Conservation (phyloP, 2,797 vertebrate genomes). For the Phoeniculus purpureus region DNA sequence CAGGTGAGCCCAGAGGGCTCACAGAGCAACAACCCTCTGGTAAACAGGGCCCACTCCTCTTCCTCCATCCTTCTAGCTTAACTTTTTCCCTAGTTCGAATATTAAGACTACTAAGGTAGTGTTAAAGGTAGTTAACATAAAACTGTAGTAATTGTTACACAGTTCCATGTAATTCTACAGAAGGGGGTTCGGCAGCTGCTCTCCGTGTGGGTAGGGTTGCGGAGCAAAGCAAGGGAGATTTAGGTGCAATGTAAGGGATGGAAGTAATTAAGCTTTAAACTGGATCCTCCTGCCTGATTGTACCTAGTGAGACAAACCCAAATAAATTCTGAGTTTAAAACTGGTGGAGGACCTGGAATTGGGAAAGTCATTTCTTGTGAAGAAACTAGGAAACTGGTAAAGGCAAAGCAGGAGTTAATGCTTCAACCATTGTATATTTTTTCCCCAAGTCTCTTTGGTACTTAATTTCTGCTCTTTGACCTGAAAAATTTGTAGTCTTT, state of each 20-base stretch:
- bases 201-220: background rate
- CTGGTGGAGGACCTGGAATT: background rate
- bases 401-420: background rate
- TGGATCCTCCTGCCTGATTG: background rate
- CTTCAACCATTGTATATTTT: accelerated
- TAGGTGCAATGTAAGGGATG: background rate
- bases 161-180: background rate
- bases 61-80: background rate
- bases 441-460: background rate
- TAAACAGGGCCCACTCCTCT: background rate
- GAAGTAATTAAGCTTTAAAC: background rate
- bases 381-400: background rate
- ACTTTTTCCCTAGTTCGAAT: background rate
- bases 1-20: background rate
- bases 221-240: background rate
- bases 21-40: background rate
- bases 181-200: background rate
- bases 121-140: background rate
- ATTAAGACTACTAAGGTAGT: background rate
- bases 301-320: background rate
- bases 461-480: background rate
- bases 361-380: background rate
- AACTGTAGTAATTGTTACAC: background rate
- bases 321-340: background rate
- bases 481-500: background rate